A percentile compares a stretch with the other conserved stretches of the same genome.
phyloP scores from a whole-genome alignment of 2,888 invertebrate species.

The Leuctra nigra region DNA sequence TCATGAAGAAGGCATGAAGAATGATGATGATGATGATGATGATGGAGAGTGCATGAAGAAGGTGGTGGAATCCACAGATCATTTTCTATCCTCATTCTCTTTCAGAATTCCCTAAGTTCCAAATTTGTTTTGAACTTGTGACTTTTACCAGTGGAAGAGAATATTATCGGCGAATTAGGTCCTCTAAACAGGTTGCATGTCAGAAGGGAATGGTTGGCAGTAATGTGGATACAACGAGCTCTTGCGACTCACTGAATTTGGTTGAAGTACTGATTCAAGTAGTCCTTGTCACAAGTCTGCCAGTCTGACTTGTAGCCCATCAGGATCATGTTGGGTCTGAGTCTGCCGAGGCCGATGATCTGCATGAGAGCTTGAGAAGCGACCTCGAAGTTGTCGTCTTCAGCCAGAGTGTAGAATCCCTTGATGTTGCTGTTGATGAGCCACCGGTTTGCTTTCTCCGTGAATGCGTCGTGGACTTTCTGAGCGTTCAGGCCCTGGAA shows the following conservation, averaged over 20 bases:
- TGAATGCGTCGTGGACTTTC: slow-evolving; percentile 35
- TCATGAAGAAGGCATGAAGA: no score
- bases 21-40: no score
- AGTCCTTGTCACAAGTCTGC: slow-evolving; percentile 40
- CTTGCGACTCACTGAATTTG: slow-evolving; percentile 46
- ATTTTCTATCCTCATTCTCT: no score
- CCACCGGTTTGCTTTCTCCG: slow-evolving; percentile 58
- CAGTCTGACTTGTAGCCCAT: slow-evolving; percentile 53
- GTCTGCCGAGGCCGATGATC: slow-evolving; percentile 49
- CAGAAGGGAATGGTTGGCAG: neutral
- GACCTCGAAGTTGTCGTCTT: slow-evolving; percentile 34
- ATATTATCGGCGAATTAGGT: no score
- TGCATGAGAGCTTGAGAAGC: slow-evolving; percentile 44
- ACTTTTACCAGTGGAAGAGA: no score
- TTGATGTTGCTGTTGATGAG: slow-evolving; percentile 59
- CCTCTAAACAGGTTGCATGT: no score
- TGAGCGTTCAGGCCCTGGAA: slow-evolving; percentile 36
- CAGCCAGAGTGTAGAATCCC: slow-evolving; percentile 45
- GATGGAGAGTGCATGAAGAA: no score
- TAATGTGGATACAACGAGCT: neutral
- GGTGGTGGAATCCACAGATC: no score
- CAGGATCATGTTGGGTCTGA: slow-evolving; percentile 50
- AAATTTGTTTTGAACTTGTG: no score
- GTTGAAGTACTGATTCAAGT: slow-evolving; percentile 48
- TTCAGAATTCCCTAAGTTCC: no score